Base-by-base conservation (phyloP, 2,113 vertebrate genomes). In the Phoenicopterus ruber region DNA sequence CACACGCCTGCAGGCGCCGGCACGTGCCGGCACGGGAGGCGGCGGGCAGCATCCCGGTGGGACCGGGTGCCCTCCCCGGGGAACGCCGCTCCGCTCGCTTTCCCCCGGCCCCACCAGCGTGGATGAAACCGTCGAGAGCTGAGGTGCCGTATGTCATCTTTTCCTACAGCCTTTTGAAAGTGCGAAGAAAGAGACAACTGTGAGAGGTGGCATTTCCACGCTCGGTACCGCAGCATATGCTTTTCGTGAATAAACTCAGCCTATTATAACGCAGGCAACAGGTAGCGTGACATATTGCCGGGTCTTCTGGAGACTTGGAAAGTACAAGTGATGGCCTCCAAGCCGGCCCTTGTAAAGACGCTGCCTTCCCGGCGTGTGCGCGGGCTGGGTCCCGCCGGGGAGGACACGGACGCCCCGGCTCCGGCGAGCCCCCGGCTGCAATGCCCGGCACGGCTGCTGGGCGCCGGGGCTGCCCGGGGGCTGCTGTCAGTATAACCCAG, bases 131-230 rank as follows among this genome's bases (percentile, higher is more conserved):
- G 1, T 42, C 50, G 18, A 36, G 50, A 26, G 78, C 94, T 18
- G 50, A 15, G 58, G 85, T 73, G 92, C 93, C 94, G 72, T 73
- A 77, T 86, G 90, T 59, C 96, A 54, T 24, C 70, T 6, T 93
- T 72, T 67, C 82, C 90, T 93, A 12, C 92, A 70, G 85, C 93
- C 90, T 95, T 86, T 92, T 66, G 11, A 9, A 70, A 78, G 89
- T 29, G 76, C 2, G 12, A 92, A 88, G 82, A 52, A 46, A n/a
- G 88, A 95, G 86, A 55, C 85, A 77, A 83, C 92, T 66, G 94
- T 32, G 90, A 69, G 58, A 50, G 79, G 0, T 59, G 92, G 58
- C 96, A 62, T n/a, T 46, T 18, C 94, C 82, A 25, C 8, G 4
- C 79, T 61, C 8, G 0, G 61, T 36, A 22, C 94, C 9, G 0